These are phyloP conservation scores for Erpetoichthys calabaricus DNA, from an alignment of 2,797 vertebrate species.

Conservation along the genomic window DNA sequence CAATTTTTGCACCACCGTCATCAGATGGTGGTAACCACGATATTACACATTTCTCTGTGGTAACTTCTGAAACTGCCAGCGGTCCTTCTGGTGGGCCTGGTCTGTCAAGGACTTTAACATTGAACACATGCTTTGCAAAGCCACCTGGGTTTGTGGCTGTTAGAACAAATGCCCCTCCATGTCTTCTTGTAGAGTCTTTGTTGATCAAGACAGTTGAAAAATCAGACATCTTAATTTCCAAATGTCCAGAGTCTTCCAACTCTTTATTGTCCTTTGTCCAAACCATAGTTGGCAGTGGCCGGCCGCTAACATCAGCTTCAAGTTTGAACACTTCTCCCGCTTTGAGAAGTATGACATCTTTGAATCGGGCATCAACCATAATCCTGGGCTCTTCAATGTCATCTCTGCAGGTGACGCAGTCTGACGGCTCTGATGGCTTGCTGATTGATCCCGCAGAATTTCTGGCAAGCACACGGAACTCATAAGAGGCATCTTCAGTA, in stretches of 20 bases:
- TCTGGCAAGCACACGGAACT: constrained; percentile 85
- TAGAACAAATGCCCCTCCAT: constrained; percentile 81
- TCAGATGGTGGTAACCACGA: constrained; percentile 80
- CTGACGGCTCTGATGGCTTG: constrained; percentile 79
- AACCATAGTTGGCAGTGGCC: constrained; percentile 77
- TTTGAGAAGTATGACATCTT: constrained; percentile 74
- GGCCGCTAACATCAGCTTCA: constrained; percentile 87
- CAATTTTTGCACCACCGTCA: constrained; percentile 87
- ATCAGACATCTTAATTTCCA: constrained; percentile 77
- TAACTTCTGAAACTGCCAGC: constrained; percentile 68
- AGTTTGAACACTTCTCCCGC: constrained; percentile 86
- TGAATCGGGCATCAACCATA: constrained; percentile 86
- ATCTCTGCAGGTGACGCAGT: constrained; percentile 86
- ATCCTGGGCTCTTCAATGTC: constrained; percentile 86
- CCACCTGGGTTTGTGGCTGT: constrained; percentile 90
- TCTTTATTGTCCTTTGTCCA: constrained; percentile 95
- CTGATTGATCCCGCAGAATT: constrained; percentile 88
- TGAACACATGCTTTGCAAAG: constrained; percentile 90
- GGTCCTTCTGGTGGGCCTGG: constrained; percentile 86
- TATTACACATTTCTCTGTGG: constrained; percentile 78
- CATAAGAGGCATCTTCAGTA: constrained; percentile 80
- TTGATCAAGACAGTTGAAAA: constrained; percentile 72
- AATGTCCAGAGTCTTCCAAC: constrained; percentile 76
- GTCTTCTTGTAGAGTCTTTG: constrained; percentile 81
- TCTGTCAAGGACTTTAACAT: constrained; percentile 88